Conservation (phyloP, 2,888 invertebrate genomes). For the Galeruca laticollis region DNA sequence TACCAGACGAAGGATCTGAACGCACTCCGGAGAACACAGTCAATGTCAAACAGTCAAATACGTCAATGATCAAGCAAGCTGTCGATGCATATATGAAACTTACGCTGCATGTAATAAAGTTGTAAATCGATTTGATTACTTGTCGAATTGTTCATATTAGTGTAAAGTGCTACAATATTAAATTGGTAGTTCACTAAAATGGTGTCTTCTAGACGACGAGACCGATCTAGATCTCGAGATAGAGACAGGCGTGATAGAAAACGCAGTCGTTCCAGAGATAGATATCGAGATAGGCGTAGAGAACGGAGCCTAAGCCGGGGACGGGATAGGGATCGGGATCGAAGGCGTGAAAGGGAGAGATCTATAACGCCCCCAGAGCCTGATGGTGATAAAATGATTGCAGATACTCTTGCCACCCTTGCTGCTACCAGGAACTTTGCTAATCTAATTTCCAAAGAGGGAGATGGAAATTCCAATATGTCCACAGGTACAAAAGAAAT, state of each 20-base stretch:
- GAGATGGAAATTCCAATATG: constrained; percentile 59
- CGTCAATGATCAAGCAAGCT: no score
- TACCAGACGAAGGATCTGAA: no score
- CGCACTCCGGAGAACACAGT: no score
- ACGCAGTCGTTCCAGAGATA: constrained; percentile 58
- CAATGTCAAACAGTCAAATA: no score
- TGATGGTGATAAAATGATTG: constrained; percentile 67
- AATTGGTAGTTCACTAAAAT: constrained; percentile 56
- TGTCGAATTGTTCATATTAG: no score
- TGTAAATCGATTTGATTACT: no score
- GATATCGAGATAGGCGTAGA: constrained; percentile 60
- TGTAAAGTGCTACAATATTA: background rate
- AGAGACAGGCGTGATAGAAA: constrained; percentile 59
- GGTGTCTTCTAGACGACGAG: constrained; percentile 69
- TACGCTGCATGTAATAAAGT: no score
- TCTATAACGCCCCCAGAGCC: constrained; percentile 59
- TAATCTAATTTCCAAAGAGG: constrained; percentile 61
- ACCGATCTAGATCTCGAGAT: constrained; percentile 61
- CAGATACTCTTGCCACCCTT: constrained; percentile 67
- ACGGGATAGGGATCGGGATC: constrained; percentile 63
- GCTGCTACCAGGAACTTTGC: constrained; percentile 70
- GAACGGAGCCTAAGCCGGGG: constrained; percentile 63
- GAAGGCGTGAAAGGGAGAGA: constrained; percentile 57
- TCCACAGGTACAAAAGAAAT: constrained; percentile 54
- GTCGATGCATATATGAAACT: no score